phyloP scores from a whole-genome alignment of 92 coral and sea anemone species.

The Micromussa lordhowensis region DNA sequence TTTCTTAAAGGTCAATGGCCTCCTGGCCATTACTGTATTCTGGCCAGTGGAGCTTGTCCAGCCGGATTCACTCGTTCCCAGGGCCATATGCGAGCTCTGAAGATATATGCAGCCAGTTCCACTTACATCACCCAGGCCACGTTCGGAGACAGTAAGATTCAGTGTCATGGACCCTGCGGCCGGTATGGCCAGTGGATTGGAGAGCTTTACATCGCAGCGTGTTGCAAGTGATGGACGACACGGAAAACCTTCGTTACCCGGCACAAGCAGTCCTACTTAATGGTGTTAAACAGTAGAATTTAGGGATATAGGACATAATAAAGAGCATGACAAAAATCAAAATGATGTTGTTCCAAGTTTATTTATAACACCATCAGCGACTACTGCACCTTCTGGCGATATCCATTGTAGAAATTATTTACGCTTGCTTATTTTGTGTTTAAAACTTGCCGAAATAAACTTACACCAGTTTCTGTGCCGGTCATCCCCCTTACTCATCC shows the following conservation, averaged over 20 bases:
- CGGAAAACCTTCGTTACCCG: neutral
- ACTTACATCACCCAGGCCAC: constrained; percentile 65
- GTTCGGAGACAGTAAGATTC: constrained; percentile 84
- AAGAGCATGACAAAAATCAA: neutral
- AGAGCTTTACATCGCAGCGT: constrained; percentile 75
- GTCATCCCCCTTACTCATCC: too few relatives aligned
- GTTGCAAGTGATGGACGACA: constrained; percentile 69
- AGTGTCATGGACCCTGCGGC: constrained; percentile 83
- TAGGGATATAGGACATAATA: neutral
- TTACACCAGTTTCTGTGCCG: too few relatives aligned
- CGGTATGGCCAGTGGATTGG: constrained; percentile 85
- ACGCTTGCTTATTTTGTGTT: too few relatives aligned
- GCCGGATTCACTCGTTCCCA: constrained; percentile 66
- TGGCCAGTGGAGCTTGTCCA: constrained; percentile 85
- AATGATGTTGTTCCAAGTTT: too few relatives aligned
- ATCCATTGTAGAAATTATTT: too few relatives aligned
- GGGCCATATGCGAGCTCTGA: constrained; percentile 76
- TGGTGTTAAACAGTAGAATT: neutral
- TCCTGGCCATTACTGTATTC: constrained; percentile 84
- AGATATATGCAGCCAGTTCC: constrained; percentile 46
- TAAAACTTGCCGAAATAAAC: too few relatives aligned
- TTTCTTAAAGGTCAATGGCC: constrained; percentile 76
- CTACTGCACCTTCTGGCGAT: too few relatives aligned
- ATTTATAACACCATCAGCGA: too few relatives aligned
- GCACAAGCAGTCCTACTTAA: neutral